Base-by-base conservation (phyloP, 2,113 vertebrate genomes). In the Meles meles region DNA sequence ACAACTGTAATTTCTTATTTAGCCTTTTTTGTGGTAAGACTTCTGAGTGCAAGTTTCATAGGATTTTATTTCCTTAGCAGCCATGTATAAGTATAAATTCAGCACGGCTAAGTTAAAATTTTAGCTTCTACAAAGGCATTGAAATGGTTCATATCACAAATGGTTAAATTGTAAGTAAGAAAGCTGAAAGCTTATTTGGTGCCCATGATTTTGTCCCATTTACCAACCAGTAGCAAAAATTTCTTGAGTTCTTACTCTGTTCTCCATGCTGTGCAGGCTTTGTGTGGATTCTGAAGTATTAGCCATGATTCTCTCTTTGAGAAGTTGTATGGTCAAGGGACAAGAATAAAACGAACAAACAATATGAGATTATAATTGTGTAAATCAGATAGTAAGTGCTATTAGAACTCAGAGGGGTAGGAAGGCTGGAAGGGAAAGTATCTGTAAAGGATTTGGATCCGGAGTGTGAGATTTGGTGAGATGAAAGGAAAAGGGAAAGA, bases 111-210 rank as follows among this genome's bases (percentile, higher is more conserved):
- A 94, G 76, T 94, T 92, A 92, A 90, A 76, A 74, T 61, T 83
- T 92, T 84, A 92, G 31, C 31, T 90, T 96, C 79, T 95, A 92
- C 29, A 90, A 87, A 96, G 47, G 5, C 39, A 42, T n/a, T 93
- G 47, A 92, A 52, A 91, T 94, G 37, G 61, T 93, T 55, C 31
- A 1, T 67, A 49, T 37, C 72, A 94, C 69, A 93, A 86, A 80
- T 87, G 21, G 84, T 88, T 88, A 52, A 69, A 42, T 90, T 47
- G 14, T 89, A 94, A 63, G 85, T 97, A 59, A 86, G n/a, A 77
- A 97, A 93, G 77, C 65, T 31, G 65, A 57, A 57, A 90, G 27
- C 44, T 97, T 93, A 47, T 79, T 69, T 92, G 63, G 34, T 67
- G 44, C 31, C 57, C 18, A 52, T 34, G 23, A 79, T 93, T 97